Evolutionary conservation across 2,113 vertebrate genomes (phyloP).

Genomic region (Sinocyclocheilus anshuiensis): DNA sequence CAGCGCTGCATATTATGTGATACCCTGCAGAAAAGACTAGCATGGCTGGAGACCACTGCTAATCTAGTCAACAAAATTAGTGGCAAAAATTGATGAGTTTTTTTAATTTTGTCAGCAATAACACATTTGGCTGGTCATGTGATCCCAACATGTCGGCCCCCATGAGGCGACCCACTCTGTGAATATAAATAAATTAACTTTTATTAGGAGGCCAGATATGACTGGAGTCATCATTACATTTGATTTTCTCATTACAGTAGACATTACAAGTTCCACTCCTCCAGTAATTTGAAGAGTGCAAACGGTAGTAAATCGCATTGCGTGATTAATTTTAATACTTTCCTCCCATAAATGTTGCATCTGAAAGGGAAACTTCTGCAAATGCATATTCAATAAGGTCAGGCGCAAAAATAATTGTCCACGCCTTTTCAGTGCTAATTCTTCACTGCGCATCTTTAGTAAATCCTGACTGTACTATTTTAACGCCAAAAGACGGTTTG

Average conservation of each 20-base stretch:
- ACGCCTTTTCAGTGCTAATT: no score
- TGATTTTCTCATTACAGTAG: background rate
- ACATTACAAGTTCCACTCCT: no score
- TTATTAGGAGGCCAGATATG: background rate
- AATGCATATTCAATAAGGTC: no score
- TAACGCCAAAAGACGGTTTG: no score
- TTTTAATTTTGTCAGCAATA: background rate
- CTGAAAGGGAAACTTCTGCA: no score
- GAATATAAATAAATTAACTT: background rate
- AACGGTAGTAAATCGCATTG: no score
- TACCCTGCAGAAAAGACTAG: conserved; percentile 9
- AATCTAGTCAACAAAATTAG: conserved; percentile 12
- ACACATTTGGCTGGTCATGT: conserved; percentile 7
- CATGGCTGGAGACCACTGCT: background rate
- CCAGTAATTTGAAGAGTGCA: no score
- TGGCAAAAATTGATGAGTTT: background rate
- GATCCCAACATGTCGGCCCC: background rate
- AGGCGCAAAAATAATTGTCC: no score
- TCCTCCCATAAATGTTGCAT: no score
- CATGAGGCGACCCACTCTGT: background rate
- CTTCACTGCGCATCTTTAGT: no score
- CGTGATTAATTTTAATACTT: no score
- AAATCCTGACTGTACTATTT: no score
- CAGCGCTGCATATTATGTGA: conserved; percentile 5
- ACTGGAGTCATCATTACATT: background rate